These are phyloP conservation scores for Pelecanus crispus DNA, from an alignment of 2,113 vertebrate genomes.

Conservation along the genomic window DNA sequence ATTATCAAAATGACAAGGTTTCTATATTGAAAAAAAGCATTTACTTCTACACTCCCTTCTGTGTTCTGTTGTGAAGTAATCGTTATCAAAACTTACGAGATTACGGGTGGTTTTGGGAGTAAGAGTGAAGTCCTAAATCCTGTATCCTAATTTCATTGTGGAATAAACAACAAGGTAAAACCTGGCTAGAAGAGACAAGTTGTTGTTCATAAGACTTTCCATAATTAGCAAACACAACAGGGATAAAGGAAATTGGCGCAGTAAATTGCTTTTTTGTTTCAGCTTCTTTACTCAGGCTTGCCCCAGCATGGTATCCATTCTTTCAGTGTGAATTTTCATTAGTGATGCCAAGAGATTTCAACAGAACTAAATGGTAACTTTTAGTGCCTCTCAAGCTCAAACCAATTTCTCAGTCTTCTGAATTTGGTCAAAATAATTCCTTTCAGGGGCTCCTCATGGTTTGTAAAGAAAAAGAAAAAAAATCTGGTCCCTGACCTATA, in stretches of 20 bases:
- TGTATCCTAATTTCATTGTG: neutral
- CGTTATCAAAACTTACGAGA: neutral
- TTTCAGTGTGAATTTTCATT: neutral
- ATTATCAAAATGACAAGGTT: neutral
- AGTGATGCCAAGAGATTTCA: neutral
- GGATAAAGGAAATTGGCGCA: neutral
- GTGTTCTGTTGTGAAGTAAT: neutral
- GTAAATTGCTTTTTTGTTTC: neutral
- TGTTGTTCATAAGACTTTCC: neutral
- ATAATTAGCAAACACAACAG: neutral
- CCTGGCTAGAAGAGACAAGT: neutral
- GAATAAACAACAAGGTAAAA: neutral
- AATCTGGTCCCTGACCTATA: neutral
- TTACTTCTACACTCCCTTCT: neutral
- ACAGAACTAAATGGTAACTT: neutral
- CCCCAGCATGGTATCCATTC: neutral
- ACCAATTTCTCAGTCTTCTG: neutral
- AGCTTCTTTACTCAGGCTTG: neutral
- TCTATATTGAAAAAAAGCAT: neutral
- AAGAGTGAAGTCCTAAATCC: neutral
- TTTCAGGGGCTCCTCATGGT: neutral
- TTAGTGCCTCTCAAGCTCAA: neutral
- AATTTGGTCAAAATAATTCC: neutral
- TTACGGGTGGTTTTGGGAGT: neutral
- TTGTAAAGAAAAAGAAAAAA: neutral